phyloP scores from a whole-genome alignment of 2,888 invertebrate genomes.

The Mongoloraphidia duomilia region DNA sequence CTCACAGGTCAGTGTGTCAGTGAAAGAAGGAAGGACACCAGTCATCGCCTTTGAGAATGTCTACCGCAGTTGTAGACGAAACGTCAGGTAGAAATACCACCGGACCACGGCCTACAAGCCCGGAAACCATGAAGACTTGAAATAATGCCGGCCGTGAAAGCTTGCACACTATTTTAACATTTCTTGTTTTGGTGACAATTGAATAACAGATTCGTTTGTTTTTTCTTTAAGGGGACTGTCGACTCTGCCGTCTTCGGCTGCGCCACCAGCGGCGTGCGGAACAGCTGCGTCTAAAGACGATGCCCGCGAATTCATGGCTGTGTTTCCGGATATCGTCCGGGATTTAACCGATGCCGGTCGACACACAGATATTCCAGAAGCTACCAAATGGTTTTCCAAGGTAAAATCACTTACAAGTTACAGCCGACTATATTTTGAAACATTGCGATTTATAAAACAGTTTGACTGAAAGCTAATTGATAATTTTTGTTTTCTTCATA shows the following conservation, averaged over 20 bases:
- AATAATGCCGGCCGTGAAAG: too few species aligned
- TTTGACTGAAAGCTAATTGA: too few species aligned
- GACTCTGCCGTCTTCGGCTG: conserved; percentile 44
- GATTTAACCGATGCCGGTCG: conserved; percentile 67
- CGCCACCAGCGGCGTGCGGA: conserved; percentile 43
- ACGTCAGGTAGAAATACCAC: too few species aligned
- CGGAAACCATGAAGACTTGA: too few species aligned
- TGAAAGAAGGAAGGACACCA: too few species aligned
- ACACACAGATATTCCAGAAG: conserved; percentile 62
- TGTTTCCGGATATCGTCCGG: conserved; percentile 75
- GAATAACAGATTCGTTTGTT: background rate
- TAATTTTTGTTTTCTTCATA: too few species aligned
- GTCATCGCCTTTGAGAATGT: too few species aligned
- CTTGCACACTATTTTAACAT: background rate
- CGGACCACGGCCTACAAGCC: too few species aligned
- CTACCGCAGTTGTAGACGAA: too few species aligned
- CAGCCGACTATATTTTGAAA: background rate
- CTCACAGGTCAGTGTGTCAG: too few species aligned
- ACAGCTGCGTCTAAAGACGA: conserved; percentile 62
- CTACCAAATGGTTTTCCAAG: conserved; percentile 67
- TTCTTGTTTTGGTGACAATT: background rate
- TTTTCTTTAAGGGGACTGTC: conserved; percentile 33
- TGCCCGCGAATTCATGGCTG: conserved; percentile 72
- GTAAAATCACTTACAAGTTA: too few species aligned
- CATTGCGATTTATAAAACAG: background rate